Evolutionary conservation across 1,140 invertebrate genomes (phyloP).

Genomic region (Maniola jurtina): DNA sequence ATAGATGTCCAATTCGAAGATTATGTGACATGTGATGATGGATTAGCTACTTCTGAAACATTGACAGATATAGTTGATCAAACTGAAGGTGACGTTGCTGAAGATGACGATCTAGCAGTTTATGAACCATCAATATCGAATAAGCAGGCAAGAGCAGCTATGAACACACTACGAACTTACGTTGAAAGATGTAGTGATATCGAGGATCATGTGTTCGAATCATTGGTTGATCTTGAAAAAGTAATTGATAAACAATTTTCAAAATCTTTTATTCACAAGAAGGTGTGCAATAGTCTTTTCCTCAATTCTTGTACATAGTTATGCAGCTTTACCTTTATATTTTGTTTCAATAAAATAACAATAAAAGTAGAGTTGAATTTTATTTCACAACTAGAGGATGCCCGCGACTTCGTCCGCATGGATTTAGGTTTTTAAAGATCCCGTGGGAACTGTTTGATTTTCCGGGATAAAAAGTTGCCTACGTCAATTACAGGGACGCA

Average conservation of each 20-base stretch:
- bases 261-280: neutral
- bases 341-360: too few species aligned
- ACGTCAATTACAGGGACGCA: too few species aligned
- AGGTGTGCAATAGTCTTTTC: too few species aligned
- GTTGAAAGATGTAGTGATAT: conserved; percentile 15
- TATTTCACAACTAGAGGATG: too few species aligned
- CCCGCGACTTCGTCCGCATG: too few species aligned
- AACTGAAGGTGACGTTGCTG: neutral
- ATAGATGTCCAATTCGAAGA: conserved; percentile 16
- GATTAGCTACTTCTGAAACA: conserved; percentile 15
- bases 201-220: conserved; percentile 4
- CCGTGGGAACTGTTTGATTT: too few species aligned
- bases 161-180: conserved; percentile 8
- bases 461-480: too few species aligned
- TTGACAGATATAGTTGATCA: conserved; percentile 8
- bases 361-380: too few species aligned
- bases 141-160: conserved; percentile 19
- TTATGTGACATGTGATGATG: conserved; percentile 18
- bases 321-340: too few species aligned
- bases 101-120: neutral
- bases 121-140: conserved; percentile 13
- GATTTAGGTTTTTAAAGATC: too few species aligned
- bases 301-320: too few species aligned
- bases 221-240: conserved; percentile 11
- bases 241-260: conserved; percentile 7